Base-by-base conservation (phyloP, 2,888 invertebrate species). In the Agrochola circellaris region DNA sequence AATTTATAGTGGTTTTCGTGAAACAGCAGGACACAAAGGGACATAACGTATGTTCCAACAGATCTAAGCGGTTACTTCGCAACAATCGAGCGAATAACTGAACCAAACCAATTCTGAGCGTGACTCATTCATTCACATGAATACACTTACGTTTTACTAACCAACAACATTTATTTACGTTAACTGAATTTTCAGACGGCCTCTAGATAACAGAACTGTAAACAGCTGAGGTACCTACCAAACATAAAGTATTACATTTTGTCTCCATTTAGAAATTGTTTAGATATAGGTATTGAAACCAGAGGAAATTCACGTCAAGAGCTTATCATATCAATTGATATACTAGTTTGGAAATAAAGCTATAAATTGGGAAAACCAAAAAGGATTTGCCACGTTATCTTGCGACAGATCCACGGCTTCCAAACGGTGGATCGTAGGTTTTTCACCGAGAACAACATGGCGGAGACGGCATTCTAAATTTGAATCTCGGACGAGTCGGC, bases 401-500 rank as follows among this genome's bases (percentile, higher is more conserved):
- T 89, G 92, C 92, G 93, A 93, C 94, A 94, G 91, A 93, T 93
- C 91, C 92, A 92, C 91, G 88, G 90, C 90, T 94, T 93, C 91
- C 91, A 93, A 91, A 91, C 93, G 93, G 94, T 94, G 93, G 95
- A 93, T 95, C 93, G 94, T 96, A 95, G 95, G 94, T 96, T 96
- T 96, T 96, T 95, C 96, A 95, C 95, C 89, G 93, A 95, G 94
- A 95, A 94, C 96, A 96, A 96, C 96, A 96, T 96, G 96, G 96
- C 96, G 96, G 96, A 95, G 96, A 95, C 95, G 95, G 95, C 92
- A 95, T 96, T 96, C 96, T 96, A 96, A 95, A 95, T 96, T 96
- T 96, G 96, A 96, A 96, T 95, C 96, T 96, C 96, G 96, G 96
- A 95, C 96, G 96, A 96, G 96, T 96, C 96, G 96, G 96, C 95